Evolutionary conservation across 2,888 invertebrate species (phyloP), one percentile per base, ranked within the genome.

Genomic region (Bugula neritina): DNA sequence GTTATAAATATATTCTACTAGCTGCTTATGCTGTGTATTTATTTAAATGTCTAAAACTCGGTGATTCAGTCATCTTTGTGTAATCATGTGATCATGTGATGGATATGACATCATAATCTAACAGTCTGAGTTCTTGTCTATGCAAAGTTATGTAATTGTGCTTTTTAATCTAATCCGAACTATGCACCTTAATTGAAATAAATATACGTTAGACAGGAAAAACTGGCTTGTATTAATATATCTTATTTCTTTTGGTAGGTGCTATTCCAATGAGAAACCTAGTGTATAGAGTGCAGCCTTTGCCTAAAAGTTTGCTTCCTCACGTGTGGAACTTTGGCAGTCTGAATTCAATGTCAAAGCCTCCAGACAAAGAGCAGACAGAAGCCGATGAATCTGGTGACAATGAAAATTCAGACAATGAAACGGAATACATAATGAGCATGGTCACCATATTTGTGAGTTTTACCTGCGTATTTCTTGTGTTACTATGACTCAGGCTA

Each of bases 1-100:
- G 21, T 57, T 73, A n/a, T n/a, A 76, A 76, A 35, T 77, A 75
- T 58, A 78, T 79, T 63, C 72, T 72, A 31, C 79, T 79, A 78
- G 79, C 78, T 29, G 54, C 72, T 2, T 54, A 1, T 31, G 17
- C 57, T n/a, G n/a, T n/a, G 55, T n/a, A 71, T 55, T 1, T 69
- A 72, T 10, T n/a, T n/a, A n/a, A n/a, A n/a, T n/a, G n/a, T n/a
- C n/a, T n/a, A n/a, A n/a, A n/a, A n/a, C n/a, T n/a, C n/a, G 43
- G 43, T 43, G 43, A 43, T 10, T 43, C 43, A 17, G 43, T 43
- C 10, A 17, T 43, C 43, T 10, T 10, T 43, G 17, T 10, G 17
- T 5, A 43, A 43, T 43, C 43, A 43, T 10, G 5, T 43, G 43
- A 43, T 43, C n/a, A n/a, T n/a, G n/a, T n/a, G n/a, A n/a, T n/a